Base-by-base conservation (phyloP, 1,140 invertebrate genomes). In the Drosophila teissieri region DNA sequence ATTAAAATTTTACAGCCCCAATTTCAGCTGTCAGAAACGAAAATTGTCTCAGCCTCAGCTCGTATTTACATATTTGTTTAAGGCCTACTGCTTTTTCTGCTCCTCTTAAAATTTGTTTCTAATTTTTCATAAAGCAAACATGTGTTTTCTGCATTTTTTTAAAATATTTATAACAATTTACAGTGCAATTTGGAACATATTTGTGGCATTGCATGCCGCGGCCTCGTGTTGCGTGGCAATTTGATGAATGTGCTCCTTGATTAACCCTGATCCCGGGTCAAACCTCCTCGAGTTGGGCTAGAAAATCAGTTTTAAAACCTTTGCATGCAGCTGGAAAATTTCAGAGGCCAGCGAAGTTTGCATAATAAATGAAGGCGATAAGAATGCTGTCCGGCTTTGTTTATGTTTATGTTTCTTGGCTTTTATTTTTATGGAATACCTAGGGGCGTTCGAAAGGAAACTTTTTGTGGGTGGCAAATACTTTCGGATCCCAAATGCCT, bases 221-320 rank as follows among this genome's bases (percentile, higher is more conserved):
- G 14, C 40, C 48, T 74, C 81, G 70, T 86, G 82, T 85, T 85
- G 68, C 81, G 81, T 85, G 81, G 52, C 73, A 85, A 85, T 85
- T 85, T 85, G 81, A 85, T 86, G 83, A 85, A 85, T 85, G 81
- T 84, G 67, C 55, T 74, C 75, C 62, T 77, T 85, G 81, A 85
- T 85, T 84, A 84, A 62, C 52, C 53, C 53, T 45, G 42, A 58
- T 46, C 62, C 58, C 44, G 27, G 42, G 52, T 46, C 67, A 34
- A 27, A 56, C 34, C 40, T 40, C 12, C 40, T 40, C 7, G 34
- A 27, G 2, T 24, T n/a, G 3, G 15, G 15, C 34, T 17, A n/a
- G 17, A 39, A 44, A 17, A 31, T 45, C 48, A 24, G 52, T 55
- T 45, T 45, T 27, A 34, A 34, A 36, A 12, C 37, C 42, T 55